Evolutionary conservation across 2,113 vertebrate species (phyloP).

Genomic region (Nestor notabilis): DNA sequence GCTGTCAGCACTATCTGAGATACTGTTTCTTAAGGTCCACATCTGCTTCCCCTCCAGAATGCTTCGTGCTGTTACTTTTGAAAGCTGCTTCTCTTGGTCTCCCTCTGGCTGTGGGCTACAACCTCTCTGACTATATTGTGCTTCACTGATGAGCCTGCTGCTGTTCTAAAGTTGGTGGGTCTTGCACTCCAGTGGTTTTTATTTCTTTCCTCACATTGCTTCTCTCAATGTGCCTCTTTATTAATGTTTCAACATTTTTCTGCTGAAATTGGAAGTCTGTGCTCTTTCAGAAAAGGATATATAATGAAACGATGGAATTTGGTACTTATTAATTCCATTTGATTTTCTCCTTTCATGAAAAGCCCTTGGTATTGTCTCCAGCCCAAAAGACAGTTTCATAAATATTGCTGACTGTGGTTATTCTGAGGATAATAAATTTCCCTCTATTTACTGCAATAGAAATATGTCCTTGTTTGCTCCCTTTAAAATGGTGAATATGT

Average conservation of each 20-base stretch:
- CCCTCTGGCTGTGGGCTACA: background rate
- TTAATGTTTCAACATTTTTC: background rate
- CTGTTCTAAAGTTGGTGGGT: background rate
- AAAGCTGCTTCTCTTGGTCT: background rate
- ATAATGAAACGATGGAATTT: background rate
- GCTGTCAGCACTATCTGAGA: background rate
- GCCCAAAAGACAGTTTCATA: background rate
- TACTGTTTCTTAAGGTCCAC: background rate
- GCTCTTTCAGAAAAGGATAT: background rate
- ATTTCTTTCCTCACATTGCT: background rate
- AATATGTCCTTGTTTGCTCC: background rate
- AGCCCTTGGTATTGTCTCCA: background rate
- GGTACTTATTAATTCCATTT: background rate
- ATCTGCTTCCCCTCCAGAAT: background rate
- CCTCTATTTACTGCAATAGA: background rate
- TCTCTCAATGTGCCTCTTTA: background rate
- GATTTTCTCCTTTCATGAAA: background rate
- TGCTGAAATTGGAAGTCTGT: background rate
- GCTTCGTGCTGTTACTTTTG: fast-evolving
- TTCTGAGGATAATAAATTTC: background rate
- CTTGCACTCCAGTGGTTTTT: background rate
- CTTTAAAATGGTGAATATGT: background rate
- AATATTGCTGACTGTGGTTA: background rate
- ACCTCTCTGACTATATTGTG: background rate
- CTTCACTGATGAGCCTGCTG: background rate